phyloP scores from a whole-genome alignment of 2,888 invertebrate genomes.

The Odontocerum albicorne region DNA sequence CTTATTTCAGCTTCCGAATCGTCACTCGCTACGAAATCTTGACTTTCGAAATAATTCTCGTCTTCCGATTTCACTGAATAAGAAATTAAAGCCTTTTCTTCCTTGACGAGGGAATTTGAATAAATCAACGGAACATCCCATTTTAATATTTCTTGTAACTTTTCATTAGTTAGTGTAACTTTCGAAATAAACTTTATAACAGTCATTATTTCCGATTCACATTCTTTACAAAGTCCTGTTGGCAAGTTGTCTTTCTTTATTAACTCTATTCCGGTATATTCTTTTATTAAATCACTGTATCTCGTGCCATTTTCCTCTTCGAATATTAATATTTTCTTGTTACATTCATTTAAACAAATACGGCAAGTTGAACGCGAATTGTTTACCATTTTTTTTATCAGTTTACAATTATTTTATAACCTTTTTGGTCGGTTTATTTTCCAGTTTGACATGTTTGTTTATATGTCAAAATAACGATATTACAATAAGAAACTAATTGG shows the following conservation, averaged over 20 bases:
- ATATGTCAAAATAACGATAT: no score
- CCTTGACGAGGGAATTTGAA: not conserved
- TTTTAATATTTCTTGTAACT: slow-evolving; percentile 1
- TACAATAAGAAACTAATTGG: no score
- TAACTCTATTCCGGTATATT: slow-evolving; percentile 3
- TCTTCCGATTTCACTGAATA: not conserved
- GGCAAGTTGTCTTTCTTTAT: not conserved
- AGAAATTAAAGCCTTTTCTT: not conserved
- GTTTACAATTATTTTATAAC: not conserved
- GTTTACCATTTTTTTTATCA: not conserved
- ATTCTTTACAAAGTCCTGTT: slow-evolving; percentile 1
- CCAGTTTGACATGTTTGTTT: no score
- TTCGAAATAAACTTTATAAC: slow-evolving; percentile 10
- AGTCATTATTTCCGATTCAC: not conserved
- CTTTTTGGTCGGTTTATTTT: no score
- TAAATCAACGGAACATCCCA: slow-evolving; percentile 11
- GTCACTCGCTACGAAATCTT: not conserved
- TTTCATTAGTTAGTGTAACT: slow-evolving; percentile 1
- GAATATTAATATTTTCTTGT: not conserved
- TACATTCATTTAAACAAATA: not conserved
- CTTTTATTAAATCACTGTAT: slow-evolving; percentile 10
- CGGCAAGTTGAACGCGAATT: not conserved
- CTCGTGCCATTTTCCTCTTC: not conserved
- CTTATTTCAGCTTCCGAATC: slow-evolving; percentile 8
- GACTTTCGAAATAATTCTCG: not conserved